These are phyloP conservation scores for Bradypodion pumilum DNA, from an alignment of 2,797 vertebrate species.

Conservation along the genomic window DNA sequence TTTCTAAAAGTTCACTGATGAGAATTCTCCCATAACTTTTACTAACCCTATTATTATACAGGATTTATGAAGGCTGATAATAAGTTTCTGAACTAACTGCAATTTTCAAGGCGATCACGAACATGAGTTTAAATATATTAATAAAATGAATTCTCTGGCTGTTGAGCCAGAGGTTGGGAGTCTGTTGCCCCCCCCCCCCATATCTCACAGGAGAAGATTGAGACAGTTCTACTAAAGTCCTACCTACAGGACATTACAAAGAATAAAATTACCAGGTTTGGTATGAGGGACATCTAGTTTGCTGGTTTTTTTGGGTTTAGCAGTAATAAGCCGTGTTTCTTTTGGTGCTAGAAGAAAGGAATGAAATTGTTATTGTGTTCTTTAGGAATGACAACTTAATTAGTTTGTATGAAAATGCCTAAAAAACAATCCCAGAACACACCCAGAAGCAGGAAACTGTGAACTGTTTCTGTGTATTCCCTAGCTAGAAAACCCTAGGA, in stretches of 20 bases:
- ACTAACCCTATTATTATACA: neutral
- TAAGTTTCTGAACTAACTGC: neutral
- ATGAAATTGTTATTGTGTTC: slow-evolving; percentile 50
- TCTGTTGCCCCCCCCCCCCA: no score
- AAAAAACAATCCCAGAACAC: no score
- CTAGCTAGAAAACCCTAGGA: no score
- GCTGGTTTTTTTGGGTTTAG: slow-evolving; percentile 67
- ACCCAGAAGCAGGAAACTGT: no score
- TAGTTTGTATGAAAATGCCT: slow-evolving; percentile 57
- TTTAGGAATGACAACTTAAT: slow-evolving; percentile 46
- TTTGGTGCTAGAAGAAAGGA: slow-evolving; percentile 75
- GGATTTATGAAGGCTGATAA: neutral
- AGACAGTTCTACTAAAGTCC: slow-evolving; percentile 31
- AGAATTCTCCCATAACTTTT: neutral
- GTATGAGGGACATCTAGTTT: slow-evolving; percentile 64
- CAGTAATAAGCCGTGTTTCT: slow-evolving; percentile 68
- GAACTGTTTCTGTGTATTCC: no score
- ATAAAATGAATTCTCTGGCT: neutral
- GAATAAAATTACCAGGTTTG: slow-evolving; percentile 75
- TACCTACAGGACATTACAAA: slow-evolving; percentile 39
- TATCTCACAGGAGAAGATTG: no score
- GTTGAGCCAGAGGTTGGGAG: no score
- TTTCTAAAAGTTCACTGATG: neutral
- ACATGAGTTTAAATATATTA: neutral
- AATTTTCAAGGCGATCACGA: neutral